Base-by-base conservation (phyloP, 1,140 invertebrate genomes). In the Triops longicaudatus region DNA sequence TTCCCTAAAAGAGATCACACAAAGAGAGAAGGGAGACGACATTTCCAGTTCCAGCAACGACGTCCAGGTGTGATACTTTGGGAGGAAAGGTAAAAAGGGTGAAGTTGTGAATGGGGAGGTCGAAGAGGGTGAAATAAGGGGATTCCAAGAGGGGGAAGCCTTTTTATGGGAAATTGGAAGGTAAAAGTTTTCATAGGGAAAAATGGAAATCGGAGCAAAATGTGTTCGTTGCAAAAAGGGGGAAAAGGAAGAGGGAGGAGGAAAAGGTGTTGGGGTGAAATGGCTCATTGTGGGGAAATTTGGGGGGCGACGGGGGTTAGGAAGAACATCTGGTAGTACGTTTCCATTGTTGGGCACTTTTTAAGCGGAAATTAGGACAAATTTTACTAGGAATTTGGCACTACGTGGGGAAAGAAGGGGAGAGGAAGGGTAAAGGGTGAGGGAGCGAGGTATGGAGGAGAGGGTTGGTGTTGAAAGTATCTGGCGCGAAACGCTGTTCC, bases 291-390 rank as follows among this genome's bases (percentile, higher is more conserved):
- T 63, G 14, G 50, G 50, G 50, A 10, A 12, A 63, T 37, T 37
- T 37, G 31, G 31, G 31, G 31, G n/a, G n/a, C n/a, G n/a, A n/a
- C n/a, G n/a, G n/a, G n/a, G n/a, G n/a, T n/a, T 9, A 6, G 50
- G 22, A 22, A 22, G 22, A 63, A 14, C 50, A 63, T 63, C 50
- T 63, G 50, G 50, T 22, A 63, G 17, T 22, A 6, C 17, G 50
- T 17, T 63, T 63, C 22, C 22, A 6, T 17, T 63, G 50, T 63
- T 22, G 50, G 22, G n/a, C 5, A 22, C 22, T 22, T 17, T 63
- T n/a, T 63, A 63, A 63, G 50, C 50, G 50, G 50, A 63, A 63
- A 63, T 63, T 63, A 63, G 50, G 50, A 22, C 50, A 63, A 63
- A 63, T 63, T 63, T 37, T 63, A 63, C 17, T 22, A 22, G 50